Base-by-base conservation (phyloP, 2,113 vertebrate species). In the Panthera uncia region DNA sequence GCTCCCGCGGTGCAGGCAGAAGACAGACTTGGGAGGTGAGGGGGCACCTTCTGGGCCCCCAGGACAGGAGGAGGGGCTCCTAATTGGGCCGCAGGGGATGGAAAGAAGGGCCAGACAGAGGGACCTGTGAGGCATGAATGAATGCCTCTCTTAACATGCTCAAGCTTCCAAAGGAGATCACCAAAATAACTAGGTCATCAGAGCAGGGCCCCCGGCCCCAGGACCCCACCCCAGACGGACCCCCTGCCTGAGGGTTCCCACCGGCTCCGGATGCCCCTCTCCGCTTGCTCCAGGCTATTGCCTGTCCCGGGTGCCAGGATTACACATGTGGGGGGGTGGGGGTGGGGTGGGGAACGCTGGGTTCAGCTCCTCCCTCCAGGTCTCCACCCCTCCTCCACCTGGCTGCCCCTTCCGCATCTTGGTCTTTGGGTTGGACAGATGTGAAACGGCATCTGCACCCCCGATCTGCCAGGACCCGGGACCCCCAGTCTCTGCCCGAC, bases 161-260 rank as follows among this genome's bases (percentile, higher is more conserved):
- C 18, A 12, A 38, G 10, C 48, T 78, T 68, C 50, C 21, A 21
- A 52, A 45, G 45, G 55, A 48, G 38, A 41, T 1, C 23, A 48
- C 36, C 33, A 63, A 68, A 82, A 15, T 63, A 3, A 29, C 1
- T 2, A 52, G 29, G 45, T 18, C 0, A 0, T 45, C 31, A 11
- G 27, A 5, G 63, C 45, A 33, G 68, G 66, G 15, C 25, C 38
- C 38, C 81, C 27, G 33, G 38, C 31, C 63, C 16, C 63, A 0
- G 12, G 52, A 36, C 1, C 41, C 27, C 31, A 1, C 36, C 55
- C 14, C 31, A 8, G 8, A 13, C 80, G 1, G 16, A 12, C 4
- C 45, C 6, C 45, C n/a, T 14, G 33, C n/a, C 3, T 0, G 0
- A 0, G 0, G 12, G 29, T 16, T 18, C 38, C 41, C 1, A 8